These are phyloP conservation scores for Pemphigus obesinymphae DNA, from an alignment of 1,140 invertebrate genomes.

Conservation along the genomic window DNA sequence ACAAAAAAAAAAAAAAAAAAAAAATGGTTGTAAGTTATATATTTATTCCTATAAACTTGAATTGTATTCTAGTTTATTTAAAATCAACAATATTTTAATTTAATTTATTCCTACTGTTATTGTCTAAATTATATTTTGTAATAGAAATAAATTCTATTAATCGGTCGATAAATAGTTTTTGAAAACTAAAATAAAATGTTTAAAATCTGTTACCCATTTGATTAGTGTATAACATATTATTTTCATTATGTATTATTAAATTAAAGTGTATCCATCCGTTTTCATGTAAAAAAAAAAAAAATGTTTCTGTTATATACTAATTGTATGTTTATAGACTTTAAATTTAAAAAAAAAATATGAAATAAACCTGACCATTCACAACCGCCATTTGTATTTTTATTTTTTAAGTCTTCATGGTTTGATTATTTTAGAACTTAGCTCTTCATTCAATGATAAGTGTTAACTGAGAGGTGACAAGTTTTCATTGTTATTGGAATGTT, in stretches of 20 bases:
- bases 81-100: not conserved
- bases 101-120: not conserved
- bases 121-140: not conserved
- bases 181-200: not conserved
- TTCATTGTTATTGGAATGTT: no score
- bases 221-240: not conserved
- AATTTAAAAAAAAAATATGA: not conserved
- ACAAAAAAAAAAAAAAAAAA: constrained; percentile 27
- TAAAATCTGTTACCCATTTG: not conserved
- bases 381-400: constrained; percentile 1
- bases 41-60: not conserved
- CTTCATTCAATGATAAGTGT: no score
- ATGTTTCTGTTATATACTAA: not conserved
- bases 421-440: no score
- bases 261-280: constrained; percentile 46
- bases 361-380: constrained; percentile 10
- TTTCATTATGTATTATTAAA: constrained; percentile 42
- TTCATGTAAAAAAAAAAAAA: constrained; percentile 46
- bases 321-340: not conserved
- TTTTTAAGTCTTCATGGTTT: no score
- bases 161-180: not conserved
- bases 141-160: not conserved
- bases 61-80: not conserved
- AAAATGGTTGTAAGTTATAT: constrained; percentile 30
- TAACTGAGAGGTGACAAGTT: no score